Conservation (phyloP, 1,140 invertebrate genomes). For the Meloidogyne chitwoodi region DNA sequence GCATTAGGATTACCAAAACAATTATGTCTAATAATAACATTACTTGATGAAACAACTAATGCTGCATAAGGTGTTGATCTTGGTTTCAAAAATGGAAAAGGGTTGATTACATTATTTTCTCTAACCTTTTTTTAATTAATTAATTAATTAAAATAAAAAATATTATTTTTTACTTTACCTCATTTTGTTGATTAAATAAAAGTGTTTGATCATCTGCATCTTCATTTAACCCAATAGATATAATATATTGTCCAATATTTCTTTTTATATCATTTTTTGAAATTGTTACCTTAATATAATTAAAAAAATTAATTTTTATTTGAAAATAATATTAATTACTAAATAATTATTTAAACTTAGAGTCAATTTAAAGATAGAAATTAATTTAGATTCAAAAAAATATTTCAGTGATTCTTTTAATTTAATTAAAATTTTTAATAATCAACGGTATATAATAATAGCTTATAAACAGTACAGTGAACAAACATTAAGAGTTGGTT, state of each 20-base stretch:
- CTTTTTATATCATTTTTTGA: constrained; percentile 57
- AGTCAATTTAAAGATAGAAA: no score
- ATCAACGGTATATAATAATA: no score
- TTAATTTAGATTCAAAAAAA: no score
- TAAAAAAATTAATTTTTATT: constrained; percentile 24
- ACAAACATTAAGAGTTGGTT: no score
- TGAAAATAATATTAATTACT: no score
- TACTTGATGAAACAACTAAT: constrained; percentile 81
- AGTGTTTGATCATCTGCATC: constrained; percentile 62
- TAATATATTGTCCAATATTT: constrained; percentile 55
- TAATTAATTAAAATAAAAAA: constrained; percentile 73
- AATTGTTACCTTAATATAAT: constrained; percentile 62
- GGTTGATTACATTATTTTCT: constrained; percentile 80
- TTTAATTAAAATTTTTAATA: no score
- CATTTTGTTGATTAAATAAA: constrained; percentile 77
- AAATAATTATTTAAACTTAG: no score
- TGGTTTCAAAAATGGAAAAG: constrained; percentile 73
- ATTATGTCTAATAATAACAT: constrained; percentile 82
- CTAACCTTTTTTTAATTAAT: constrained; percentile 66
- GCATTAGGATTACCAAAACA: constrained; percentile 84
- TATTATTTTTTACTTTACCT: constrained; percentile 64
- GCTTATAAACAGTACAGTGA: no score
- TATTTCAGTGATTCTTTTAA: no score
- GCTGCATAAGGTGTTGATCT: constrained; percentile 65
- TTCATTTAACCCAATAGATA: constrained; percentile 59